A percentile compares a stretch with the other conserved stretches of the same genome.
Conservation (phyloP, 1,140 invertebrate genomes). For the Drosophila nannoptera region DNA sequence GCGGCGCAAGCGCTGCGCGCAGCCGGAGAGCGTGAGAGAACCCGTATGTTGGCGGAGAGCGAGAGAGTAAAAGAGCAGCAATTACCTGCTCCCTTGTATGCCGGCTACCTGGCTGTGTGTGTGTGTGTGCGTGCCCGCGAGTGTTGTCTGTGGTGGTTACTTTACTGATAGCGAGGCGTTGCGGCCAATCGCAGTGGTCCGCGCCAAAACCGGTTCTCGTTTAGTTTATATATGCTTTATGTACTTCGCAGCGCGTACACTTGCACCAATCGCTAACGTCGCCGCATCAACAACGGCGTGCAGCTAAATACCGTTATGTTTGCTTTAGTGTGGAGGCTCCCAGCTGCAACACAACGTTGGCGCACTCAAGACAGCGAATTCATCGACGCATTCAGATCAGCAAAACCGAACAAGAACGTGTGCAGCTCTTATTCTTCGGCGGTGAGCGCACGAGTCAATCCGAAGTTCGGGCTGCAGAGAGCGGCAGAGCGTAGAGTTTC, state of each 20-base stretch:
- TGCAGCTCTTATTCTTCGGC: not conserved
- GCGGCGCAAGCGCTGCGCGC: conserved; percentile 24
- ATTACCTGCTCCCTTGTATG: conserved; percentile 15
- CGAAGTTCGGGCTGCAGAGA: conserved; percentile 1
- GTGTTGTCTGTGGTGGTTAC: conserved; percentile 2
- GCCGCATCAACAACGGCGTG: conserved; percentile 30
- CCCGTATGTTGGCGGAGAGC: conserved; percentile 13
- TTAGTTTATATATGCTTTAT: conserved; percentile 57
- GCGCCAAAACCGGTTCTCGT: conserved; percentile 58
- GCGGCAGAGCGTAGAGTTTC: not conserved
- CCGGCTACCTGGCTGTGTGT: conserved; percentile 1
- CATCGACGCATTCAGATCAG: conserved; percentile 18
- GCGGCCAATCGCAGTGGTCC: conserved; percentile 52
- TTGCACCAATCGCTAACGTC: conserved; percentile 68
- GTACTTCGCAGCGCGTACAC: conserved; percentile 61
- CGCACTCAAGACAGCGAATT: conserved; percentile 5
- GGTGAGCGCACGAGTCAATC: conserved; percentile 2
- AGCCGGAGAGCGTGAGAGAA: conserved; percentile 25
- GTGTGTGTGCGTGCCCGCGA: conserved; percentile 13
- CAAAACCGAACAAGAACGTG: not conserved
- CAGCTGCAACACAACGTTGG: not conserved
- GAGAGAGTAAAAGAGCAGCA: conserved; percentile 15
- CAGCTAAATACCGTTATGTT: conserved; percentile 63
- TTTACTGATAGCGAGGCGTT: conserved; percentile 12
- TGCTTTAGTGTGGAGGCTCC: conserved; percentile 41